Evolutionary conservation across 1,140 invertebrate genomes (phyloP).

Genomic region (Eumeta japonica): DNA sequence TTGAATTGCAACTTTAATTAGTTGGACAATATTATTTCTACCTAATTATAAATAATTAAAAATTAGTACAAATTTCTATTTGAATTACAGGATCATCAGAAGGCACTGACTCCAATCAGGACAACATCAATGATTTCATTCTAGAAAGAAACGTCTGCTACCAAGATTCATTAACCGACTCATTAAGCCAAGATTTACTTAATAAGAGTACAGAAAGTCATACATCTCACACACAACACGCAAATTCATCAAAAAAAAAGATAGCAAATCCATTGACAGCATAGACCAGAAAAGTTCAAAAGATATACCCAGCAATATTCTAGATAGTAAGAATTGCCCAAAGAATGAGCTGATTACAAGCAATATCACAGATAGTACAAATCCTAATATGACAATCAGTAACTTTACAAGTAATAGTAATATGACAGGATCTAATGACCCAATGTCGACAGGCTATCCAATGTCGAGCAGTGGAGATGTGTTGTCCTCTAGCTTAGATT

Average conservation of each 20-base stretch:
- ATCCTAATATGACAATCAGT: conserved; percentile 45
- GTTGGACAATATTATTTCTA: no score
- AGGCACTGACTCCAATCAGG: conserved; percentile 40
- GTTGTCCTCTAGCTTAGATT: conserved; percentile 48
- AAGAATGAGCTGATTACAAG: conserved; percentile 36
- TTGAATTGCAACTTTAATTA: no score
- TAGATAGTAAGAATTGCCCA: conserved; percentile 36
- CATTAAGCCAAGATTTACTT: conserved; percentile 42
- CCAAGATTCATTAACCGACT: conserved; percentile 53
- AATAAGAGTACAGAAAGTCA: conserved; percentile 42
- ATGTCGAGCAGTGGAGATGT: conserved; percentile 49
- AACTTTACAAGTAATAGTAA: conserved; percentile 52
- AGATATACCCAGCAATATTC: conserved; percentile 38
- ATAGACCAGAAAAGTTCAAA: conserved; percentile 40
- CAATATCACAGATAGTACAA: conserved; percentile 38
- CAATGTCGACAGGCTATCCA: conserved; percentile 40
- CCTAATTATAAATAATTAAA: conserved; percentile 5
- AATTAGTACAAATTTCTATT: conserved; percentile 3
- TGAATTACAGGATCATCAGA: conserved; percentile 33
- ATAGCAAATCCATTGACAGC: conserved; percentile 38
- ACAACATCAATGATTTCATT: conserved; percentile 50
- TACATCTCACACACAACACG: conserved; percentile 16
- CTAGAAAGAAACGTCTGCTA: conserved; percentile 53
- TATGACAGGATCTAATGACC: conserved; percentile 48
- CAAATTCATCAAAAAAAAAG: conserved; percentile 29